Base-by-base conservation (phyloP, 2,113 vertebrate species). In the Passer montanus region DNA sequence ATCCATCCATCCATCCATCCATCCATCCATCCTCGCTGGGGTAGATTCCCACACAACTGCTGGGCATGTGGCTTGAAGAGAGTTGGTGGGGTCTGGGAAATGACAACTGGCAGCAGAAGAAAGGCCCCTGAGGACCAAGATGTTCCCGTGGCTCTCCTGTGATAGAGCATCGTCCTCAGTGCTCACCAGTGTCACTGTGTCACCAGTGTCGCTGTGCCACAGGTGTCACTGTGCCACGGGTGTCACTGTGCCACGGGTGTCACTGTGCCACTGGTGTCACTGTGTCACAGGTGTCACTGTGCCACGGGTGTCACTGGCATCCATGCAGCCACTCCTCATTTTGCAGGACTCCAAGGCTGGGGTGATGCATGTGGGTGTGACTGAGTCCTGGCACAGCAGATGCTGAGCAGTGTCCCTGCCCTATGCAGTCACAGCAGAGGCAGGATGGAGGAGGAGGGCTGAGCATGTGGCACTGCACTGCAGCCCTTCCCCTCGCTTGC, bases 301-400 rank as follows among this genome's bases (percentile, higher is more conserved):
- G 56, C 24, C 55, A 14, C 78, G 14, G 35, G 33, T 20, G 72
- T 50, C 75, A 63, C 46, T 27, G 60, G 76, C 59, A 58, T 50
- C 73, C 35, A 3, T 0, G 2, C 59, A 35, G 62, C 31, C 46
- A 9, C 0, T 0, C 46, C 89, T 69, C 2, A 7, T 22, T 53
- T 19, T 81, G 72, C 73, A 89, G 83, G 63, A 49, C 16, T 52
- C 79, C 28, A 59, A 60, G 66, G 31, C 50, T 14, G 10, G 7
- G 27, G 47, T 41, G 21, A 83, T n/a, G 50, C n/a, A 9, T 1
- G 11, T 8, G 74, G 75, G 70, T 33, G 10, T 47, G 79, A 35
- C 66, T 6, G 73, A 76, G 85, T 53, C 49, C 82, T 64, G 87
- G 17, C 44, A 87, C 84, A 59, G 56, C 69, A 74, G 62, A 23